These are phyloP conservation scores for Leucopsar rothschildi DNA, from an alignment of 2,113 vertebrate genomes.

Conservation along the genomic window DNA sequence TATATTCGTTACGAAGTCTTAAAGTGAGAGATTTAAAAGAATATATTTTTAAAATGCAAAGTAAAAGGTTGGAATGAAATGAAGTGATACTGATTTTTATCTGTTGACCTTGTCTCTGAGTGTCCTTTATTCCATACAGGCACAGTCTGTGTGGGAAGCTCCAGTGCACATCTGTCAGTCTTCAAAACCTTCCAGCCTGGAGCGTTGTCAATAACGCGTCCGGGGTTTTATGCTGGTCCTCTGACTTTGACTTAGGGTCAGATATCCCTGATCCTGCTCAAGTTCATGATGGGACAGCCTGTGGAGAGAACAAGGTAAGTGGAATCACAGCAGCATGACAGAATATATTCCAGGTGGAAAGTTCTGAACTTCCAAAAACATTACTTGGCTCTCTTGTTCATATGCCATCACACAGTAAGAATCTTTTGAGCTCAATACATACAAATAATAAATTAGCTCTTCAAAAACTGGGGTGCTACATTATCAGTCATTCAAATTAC, in stretches of 20 bases:
- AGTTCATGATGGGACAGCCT: slow-evolving; percentile 80
- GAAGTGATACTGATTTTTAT: background rate
- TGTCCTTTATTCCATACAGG: slow-evolving; percentile 42
- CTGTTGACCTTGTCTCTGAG: background rate
- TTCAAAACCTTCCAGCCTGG: slow-evolving; percentile 37
- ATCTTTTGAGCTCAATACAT: background rate
- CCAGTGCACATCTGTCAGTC: slow-evolving; percentile 75
- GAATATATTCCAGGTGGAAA: background rate
- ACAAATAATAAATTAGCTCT: background rate
- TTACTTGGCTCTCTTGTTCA: background rate
- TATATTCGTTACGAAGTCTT: background rate
- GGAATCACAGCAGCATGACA: background rate
- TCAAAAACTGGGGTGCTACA: background rate
- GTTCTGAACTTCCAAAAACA: background rate
- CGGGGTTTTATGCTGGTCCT: slow-evolving; percentile 70
- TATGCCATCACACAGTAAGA: background rate
- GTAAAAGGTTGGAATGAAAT: background rate
- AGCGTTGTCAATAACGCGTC: background rate
- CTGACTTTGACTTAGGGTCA: slow-evolving; percentile 79
- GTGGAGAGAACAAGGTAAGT: slow-evolving; percentile 77
- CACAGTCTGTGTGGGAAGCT: slow-evolving; percentile 85
- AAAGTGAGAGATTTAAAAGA: background rate
- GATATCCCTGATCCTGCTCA: slow-evolving; percentile 86
- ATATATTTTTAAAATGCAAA: background rate
- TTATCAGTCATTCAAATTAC: background rate